Evolutionary conservation across 2,888 invertebrate genomes (phyloP).

Genomic region (Thymelicus lineola): DNA sequence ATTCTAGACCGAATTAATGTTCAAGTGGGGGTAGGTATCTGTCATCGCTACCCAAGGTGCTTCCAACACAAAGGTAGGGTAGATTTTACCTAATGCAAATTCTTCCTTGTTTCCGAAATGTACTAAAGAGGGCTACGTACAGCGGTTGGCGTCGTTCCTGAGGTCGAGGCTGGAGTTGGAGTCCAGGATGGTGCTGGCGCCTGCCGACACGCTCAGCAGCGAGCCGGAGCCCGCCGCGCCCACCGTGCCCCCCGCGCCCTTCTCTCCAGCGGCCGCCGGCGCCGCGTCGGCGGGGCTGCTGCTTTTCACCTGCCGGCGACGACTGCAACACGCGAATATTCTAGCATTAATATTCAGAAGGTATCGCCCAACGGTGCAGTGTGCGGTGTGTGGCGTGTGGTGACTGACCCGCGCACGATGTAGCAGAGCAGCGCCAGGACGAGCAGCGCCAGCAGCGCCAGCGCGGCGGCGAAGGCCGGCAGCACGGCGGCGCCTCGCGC

Average conservation of each 20-base stretch:
- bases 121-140: not conserved
- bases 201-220: slow-evolving; percentile 83
- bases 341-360: too few species aligned
- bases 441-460: slow-evolving; percentile 90
- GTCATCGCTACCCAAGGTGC: too few species aligned
- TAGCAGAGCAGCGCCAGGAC: slow-evolving; percentile 91
- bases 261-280: slow-evolving; percentile 33
- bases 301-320: slow-evolving; percentile 43
- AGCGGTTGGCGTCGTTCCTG: slow-evolving; percentile 37
- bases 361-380: too few species aligned
- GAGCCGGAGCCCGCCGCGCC: slow-evolving; percentile 64
- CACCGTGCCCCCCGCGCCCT: slow-evolving; percentile 37
- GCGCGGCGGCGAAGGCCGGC: slow-evolving; percentile 87
- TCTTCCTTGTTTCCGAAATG: too few species aligned
- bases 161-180: slow-evolving; percentile 73
- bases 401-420: slow-evolving; percentile 87
- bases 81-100: not conserved
- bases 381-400: not conserved
- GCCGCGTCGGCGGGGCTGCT: slow-evolving; percentile 45
- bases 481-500: slow-evolving; percentile 71
- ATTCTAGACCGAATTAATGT: too few species aligned
- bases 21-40: too few species aligned
- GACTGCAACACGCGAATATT: not conserved
- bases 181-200: slow-evolving; percentile 86
- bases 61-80: too few species aligned